Conservation (phyloP, 2,113 vertebrate genomes). For the Casuarius casuarius region DNA sequence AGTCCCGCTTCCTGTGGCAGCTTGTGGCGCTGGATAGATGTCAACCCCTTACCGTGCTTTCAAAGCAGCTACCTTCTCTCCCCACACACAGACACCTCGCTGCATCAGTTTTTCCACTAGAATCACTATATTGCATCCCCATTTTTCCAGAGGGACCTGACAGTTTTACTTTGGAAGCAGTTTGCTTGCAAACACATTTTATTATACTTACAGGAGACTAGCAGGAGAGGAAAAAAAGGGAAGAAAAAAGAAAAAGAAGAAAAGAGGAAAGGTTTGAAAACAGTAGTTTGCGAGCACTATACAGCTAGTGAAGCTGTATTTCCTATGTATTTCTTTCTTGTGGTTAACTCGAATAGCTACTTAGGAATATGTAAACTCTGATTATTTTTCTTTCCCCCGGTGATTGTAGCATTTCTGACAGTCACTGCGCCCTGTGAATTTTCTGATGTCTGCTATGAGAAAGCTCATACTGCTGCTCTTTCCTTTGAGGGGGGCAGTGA, state of each 20-base stretch:
- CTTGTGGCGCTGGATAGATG: background rate
- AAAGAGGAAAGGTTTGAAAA: background rate
- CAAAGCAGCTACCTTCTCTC: conserved; percentile 19
- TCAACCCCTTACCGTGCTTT: background rate
- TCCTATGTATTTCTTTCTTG: background rate
- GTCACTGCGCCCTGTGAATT: background rate
- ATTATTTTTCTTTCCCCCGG: background rate
- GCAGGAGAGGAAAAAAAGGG: no score
- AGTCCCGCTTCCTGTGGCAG: conserved; percentile 39
- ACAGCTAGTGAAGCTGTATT: background rate
- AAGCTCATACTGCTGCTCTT: background rate
- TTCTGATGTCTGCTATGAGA: background rate
- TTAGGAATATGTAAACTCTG: background rate
- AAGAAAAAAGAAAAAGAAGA: no score
- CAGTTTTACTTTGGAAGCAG: background rate
- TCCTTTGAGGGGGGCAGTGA: fast-evolving
- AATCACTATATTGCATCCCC: background rate
- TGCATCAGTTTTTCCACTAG: background rate
- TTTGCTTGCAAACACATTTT: background rate
- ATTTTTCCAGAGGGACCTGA: background rate
- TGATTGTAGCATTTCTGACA: background rate
- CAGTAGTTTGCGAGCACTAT: background rate
- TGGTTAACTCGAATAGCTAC: background rate
- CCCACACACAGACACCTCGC: background rate
- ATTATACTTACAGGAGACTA: background rate